Base-by-base conservation (phyloP, 2,888 invertebrate genomes). In the Ditula angustiorana region DNA sequence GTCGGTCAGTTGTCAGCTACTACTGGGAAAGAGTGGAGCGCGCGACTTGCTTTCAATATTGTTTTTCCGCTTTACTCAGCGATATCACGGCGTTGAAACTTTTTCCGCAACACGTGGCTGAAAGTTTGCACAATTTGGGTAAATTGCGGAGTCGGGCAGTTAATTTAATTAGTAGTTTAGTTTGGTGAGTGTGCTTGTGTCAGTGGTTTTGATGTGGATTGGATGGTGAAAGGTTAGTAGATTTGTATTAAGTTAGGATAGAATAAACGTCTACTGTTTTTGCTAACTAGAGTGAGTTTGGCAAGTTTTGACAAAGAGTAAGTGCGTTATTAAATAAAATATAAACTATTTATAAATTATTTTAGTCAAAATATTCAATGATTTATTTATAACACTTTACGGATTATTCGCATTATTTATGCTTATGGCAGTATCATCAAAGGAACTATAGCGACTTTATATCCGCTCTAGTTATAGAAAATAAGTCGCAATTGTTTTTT, bases 1-100 rank as follows among this genome's bases (percentile, higher is more conserved):
- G 82, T 77, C 88, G 86, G 83, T 86, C 91, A 88, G 91, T 92
- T 88, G 90, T 88, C 86, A 86, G 88, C 86, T 80, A 83, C 81
- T 87, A 74, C 81, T 80, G 86, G 80, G 78, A 78, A 82, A 79
- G 85, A 83, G 84, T 83, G 82, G 78, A 80, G 82, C 76, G 78
- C 75, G 74, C 80, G 77, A 74, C 73, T 74, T 73, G 72, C 75
- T 75, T 75, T 81, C 83, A 78, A 81, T 82, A 82, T 81, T 78
- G 77, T 81, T 85, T 86, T 80, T 72, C 74, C 72, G 70, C 64
- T 62, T 63, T 57, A 59, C 70, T 71, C 67, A 58, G 71, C 66
- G 67, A 72, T 71, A 72, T 68, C 61, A 60, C 59, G 66, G 55
- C 23, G 58, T 47, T 61, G 69, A 68, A 70, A 69, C 67, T 65